Evolutionary conservation across 2,797 vertebrate genomes (phyloP).

Genomic region (Morus bassanus): DNA sequence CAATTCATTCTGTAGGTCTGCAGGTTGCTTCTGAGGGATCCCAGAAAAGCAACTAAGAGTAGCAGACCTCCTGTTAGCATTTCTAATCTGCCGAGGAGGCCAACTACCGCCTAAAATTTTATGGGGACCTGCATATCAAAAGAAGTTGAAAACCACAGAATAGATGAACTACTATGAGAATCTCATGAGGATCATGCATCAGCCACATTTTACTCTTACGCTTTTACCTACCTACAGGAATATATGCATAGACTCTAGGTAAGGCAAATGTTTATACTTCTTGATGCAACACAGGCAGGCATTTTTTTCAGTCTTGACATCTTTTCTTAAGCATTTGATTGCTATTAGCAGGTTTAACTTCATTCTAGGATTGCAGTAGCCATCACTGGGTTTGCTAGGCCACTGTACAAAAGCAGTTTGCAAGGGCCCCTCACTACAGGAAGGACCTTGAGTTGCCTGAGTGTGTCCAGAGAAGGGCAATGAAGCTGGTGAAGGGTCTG

Average conservation of each 20-base stretch:
- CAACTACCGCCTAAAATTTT: neutral
- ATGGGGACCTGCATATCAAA: neutral
- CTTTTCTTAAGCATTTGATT: neutral
- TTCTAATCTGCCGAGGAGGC: neutral
- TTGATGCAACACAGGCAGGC: neutral
- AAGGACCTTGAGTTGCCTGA: too few species aligned
- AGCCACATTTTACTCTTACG: accelerated
- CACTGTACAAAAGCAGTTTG: neutral
- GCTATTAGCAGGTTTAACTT: neutral
- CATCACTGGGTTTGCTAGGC: neutral
- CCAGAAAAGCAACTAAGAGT: neutral
- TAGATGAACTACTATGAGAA: neutral
- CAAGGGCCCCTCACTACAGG: neutral
- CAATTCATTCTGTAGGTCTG: neutral
- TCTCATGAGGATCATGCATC: neutral
- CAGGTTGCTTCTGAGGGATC: neutral
- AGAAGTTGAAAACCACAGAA: neutral
- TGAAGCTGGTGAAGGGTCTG: too few species aligned
- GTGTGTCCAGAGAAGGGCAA: too few species aligned
- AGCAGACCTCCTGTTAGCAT: neutral
- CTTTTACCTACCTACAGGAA: neutral
- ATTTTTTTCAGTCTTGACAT: neutral
- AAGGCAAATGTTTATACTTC: neutral
- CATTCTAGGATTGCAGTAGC: neutral
- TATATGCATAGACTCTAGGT: neutral